Evolutionary conservation across 2,797 vertebrate species (phyloP), one percentile per base, ranked within the genome.

Genomic region (Lacerta viridis): DNA sequence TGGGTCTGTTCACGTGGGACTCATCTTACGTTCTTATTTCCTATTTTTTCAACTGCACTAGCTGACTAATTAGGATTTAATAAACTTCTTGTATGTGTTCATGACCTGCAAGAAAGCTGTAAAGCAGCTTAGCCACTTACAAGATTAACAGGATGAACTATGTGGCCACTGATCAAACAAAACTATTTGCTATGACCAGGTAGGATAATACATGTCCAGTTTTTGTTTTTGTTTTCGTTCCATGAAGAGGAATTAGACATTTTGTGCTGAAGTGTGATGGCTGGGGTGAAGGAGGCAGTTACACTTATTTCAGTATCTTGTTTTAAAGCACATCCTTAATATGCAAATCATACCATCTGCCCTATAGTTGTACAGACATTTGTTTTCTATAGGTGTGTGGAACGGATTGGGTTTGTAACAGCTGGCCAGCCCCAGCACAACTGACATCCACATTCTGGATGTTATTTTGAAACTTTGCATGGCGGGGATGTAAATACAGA

Each of bases 61-160:
- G n/a, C 80, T 91, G 68, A 17, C 75, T 90, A 89, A 87, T 33
- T 1, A 1, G 55, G 76, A 11, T 69, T 29, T n/a, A 0, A 0
- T 50, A 83, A 80, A 84, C 64, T 64, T 61, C 0, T 0, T 20
- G 23, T 43, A 43, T 1, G 0, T 9, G 29, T 0, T 0, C 0
- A 0, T 7, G 61, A 72, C 72, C 84, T 10, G 87, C 72, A 78
- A 92, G 81, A 55, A 90, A 83, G 17, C 72, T 72, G 2, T 59
- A 91, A 91, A 89, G 41, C 75, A 20, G 1, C 0, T 0, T 68
- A 2, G 0, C 55, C 5, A 0, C 50, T 90, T 84, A 13, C 43
- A 85, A 0, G 59, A 83, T 77, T 83, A 83, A 72, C 46, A 87
- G 81, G 77, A 81, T 41, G 3, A 41, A 77, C 29, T 50, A 68